Base-by-base conservation (phyloP, 2,797 vertebrate species). In the Jordanella pulchra region DNA sequence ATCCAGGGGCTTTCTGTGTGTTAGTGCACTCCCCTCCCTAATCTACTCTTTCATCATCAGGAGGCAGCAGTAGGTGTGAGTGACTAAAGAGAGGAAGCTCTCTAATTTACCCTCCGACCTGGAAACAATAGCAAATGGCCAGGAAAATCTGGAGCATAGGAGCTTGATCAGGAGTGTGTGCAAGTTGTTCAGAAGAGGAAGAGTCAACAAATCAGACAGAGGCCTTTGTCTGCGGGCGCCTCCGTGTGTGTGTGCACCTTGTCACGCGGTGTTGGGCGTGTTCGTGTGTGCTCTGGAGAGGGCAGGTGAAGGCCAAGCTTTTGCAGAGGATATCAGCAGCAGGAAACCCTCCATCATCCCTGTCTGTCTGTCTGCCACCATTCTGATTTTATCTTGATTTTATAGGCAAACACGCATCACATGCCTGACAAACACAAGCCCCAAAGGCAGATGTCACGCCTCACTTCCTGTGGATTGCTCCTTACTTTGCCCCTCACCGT, bases 271-370 rank as follows among this genome's bases (percentile, higher is more conserved):
- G 78, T 84, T 74, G 61, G 60, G 77, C 73, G 80, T 84, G 80
- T 77, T 76, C 68, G 81, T 77, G 75, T 82, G 73, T 76, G 79
- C 78, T 64, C 78, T 76, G 73, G 60, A 56, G 67, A 75, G 79
- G 82, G 80, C 87, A 82, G 83, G 87, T 85, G 78, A 69, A 84
- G 89, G 89, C 77, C 83, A 83, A 75, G 69, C 77, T 83, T 83
- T 80, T 84, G 81, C 58, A 69, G 69, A 69, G 65, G 69, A 74
- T 86, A 78, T 89, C 89, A 90, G 77, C 72, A 86, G 82, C 87
- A 90, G 88, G 91, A 93, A 91, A 89, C 89, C 78, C 92, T 94
- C 92, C 85, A 91, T 94, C 90, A 93, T 84, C n/a, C 74, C 76
- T 60, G 70, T 84, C 78, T 65, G 75, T 87, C 77, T 83, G 72